A percentile compares a stretch with the other conserved stretches of the same genome.
Evolutionary conservation across 2,113 vertebrate species (phyloP).

Genomic region (Xenopus borealis): DNA sequence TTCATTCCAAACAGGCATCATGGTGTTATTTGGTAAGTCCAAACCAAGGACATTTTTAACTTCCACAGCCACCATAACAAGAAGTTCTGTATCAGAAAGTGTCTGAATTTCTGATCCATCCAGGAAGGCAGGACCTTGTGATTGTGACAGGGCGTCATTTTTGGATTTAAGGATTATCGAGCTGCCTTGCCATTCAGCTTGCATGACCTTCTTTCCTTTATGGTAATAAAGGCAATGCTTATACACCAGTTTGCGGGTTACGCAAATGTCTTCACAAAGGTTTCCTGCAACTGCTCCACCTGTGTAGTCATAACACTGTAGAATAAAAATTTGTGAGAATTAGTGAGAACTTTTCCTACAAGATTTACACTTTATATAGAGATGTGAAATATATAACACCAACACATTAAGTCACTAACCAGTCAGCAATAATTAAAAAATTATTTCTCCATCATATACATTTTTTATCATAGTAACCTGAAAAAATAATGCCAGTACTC

Average conservation of each 20-base stretch:
- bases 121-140: conserved; percentile 71
- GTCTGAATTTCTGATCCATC: conserved; percentile 69
- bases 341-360: too few species aligned
- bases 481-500: too few species aligned
- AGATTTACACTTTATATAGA: too few species aligned
- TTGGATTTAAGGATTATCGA: conserved; percentile 89
- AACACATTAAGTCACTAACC: too few species aligned
- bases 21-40: conserved; percentile 64
- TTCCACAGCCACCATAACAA: conserved; percentile 82
- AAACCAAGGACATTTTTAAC: conserved; percentile 83
- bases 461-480: too few species aligned
- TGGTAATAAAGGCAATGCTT: conserved; percentile 88
- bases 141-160: conserved; percentile 87
- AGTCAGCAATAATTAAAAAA: too few species aligned
- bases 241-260: conserved; percentile 75
- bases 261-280: conserved; percentile 89
- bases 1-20: conserved; percentile 70
- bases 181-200: conserved; percentile 82
- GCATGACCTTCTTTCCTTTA: conserved; percentile 92
- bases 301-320: conserved; percentile 83
- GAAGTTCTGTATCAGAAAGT: conserved; percentile 77
- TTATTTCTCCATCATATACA: too few species aligned
- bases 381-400: too few species aligned
- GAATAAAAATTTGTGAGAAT: conserved; percentile 43
- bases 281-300: conserved; percentile 77